Base-by-base conservation (phyloP, 1,140 invertebrate species). In the Drosophila busckii region DNA sequence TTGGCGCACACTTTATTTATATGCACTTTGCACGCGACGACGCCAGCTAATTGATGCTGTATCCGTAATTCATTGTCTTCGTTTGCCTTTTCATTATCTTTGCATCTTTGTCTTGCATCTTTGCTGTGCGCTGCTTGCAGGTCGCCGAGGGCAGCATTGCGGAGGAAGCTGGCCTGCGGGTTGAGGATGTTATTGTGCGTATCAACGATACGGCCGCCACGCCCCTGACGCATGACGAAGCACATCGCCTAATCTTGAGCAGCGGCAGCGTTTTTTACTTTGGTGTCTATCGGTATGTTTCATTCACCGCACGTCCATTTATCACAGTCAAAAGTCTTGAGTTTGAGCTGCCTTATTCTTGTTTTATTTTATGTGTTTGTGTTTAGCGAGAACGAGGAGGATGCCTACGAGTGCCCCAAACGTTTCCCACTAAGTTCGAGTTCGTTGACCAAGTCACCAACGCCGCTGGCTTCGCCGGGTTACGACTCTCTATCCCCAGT, bases 121-220 rank as follows among this genome's bases (percentile, higher is more conserved):
- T 45, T 7, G 17, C 28, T 15, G 26, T 16, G 15, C 10, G 13
- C 32, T 35, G 6, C 17, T 3, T 4, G 15, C 60, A 97, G 95
- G 93, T 97, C 12, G 89, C 89, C 23, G 91, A 92, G 59, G 92
- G 91, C 55, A 93, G 94, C 84, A 89, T 96, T 29, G 94, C 96
- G 7, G 93, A 96, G 80, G 89, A 92, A 70, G 93, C 93, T 75
- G 96, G 96, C 19, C 87, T 98, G 31, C 90, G 92, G 76, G 91
- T 92, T 37, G 95, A 95, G 28, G 96, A 97, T 88, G 89, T 93
- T 50, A 90, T 97, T 54, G 89, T 94, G 22, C 92, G 91, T 85
- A 92, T 98, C 35, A 93, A 94, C 70, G 92, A 92, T 62, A 88
- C 89, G 32, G 88, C 91, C 31, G 91, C 93, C 8, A 89, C 89